Conservation (phyloP, 2,797 vertebrate species). For the Tenualosa thibaudeaui region DNA sequence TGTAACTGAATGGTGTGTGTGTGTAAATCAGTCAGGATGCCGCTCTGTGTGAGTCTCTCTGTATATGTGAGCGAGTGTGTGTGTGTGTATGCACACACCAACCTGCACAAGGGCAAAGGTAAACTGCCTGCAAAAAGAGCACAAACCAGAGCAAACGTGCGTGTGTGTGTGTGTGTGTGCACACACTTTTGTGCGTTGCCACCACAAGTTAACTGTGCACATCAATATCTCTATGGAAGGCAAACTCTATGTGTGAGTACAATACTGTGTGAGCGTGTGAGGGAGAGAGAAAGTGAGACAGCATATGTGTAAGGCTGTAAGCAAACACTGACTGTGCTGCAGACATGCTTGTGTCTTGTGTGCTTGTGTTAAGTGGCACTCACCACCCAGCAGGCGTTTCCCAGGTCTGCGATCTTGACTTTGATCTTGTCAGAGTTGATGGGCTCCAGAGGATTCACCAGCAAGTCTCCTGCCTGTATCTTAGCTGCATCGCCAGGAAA, state of each 20-base stretch:
- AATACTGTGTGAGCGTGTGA: too few relatives aligned
- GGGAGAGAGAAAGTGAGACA: too few relatives aligned
- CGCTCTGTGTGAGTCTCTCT: too few relatives aligned
- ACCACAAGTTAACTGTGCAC: too few relatives aligned
- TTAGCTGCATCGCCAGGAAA: slow-evolving; percentile 74
- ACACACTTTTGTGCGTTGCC: too few relatives aligned
- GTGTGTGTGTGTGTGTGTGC: too few relatives aligned
- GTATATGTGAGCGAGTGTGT: neutral
- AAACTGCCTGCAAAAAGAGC: neutral
- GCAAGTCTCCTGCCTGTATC: slow-evolving; percentile 85
- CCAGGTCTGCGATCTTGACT: slow-evolving; percentile 98
- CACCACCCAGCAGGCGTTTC: slow-evolving; percentile 99
- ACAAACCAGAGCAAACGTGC: neutral
- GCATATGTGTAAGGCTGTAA: too few relatives aligned
- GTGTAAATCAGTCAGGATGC: neutral
- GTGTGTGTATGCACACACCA: neutral
- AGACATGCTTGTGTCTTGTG: neutral
- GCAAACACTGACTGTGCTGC: too few relatives aligned
- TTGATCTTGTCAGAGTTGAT: slow-evolving; percentile 93
- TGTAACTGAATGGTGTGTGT: neutral
- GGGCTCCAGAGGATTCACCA: slow-evolving; percentile 96
- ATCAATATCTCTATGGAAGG: too few relatives aligned
- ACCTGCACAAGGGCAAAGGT: neutral
- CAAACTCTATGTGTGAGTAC: neutral
- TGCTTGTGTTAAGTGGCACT: slow-evolving; percentile 62